Evolutionary conservation across 35 echinoderm and acorn worm species (phyloP).

Genomic region (Acanthaster planci): DNA sequence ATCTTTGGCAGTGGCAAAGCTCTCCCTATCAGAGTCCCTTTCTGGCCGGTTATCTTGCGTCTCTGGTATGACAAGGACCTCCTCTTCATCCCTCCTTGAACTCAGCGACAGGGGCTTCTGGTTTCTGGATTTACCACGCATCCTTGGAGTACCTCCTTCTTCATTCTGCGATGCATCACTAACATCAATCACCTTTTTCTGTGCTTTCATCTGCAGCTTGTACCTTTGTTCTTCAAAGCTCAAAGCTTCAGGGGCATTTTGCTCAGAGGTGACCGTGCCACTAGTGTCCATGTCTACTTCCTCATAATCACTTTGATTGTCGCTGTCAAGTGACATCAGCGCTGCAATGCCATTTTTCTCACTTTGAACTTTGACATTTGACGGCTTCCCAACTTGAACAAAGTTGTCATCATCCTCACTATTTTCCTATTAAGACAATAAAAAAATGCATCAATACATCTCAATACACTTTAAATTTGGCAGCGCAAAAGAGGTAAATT

Average conservation of each 20-base stretch:
- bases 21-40: neutral
- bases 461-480: no score
- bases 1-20: conserved; percentile 20
- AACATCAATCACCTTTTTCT: neutral
- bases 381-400: no score
- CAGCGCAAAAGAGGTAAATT: no score
- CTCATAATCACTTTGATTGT: conserved; percentile 32
- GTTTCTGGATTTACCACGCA: neutral
- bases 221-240: conserved; percentile 8
- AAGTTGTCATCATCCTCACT: no score
- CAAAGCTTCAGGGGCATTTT: neutral
- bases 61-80: conserved; percentile 1
- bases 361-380: no score
- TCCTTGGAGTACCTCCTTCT: neutral
- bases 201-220: neutral
- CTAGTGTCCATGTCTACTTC: conserved; percentile 17
- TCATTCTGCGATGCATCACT: neutral
- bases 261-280: neutral
- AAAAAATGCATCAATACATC: no score
- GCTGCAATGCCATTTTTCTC: no score
- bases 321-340: neutral
- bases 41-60: neutral
- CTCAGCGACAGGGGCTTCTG: neutral
- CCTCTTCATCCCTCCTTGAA: neutral
- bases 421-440: no score